Base-by-base conservation (phyloP, 2,113 vertebrate genomes). In the Lepus americanus region DNA sequence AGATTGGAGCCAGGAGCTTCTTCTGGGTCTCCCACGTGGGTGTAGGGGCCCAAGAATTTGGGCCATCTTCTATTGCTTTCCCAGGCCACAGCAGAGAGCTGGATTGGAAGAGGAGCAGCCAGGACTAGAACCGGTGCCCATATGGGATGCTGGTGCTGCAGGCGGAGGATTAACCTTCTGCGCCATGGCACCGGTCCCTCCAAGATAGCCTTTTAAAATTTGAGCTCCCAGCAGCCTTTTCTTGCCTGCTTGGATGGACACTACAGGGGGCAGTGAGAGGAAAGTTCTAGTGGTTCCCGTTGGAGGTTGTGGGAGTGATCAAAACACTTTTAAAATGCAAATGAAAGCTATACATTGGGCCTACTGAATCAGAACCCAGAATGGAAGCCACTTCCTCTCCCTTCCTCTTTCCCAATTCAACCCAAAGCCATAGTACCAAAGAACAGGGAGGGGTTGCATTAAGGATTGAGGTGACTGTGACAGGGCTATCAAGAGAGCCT, bases 241-340 rank as follows among this genome's bases (percentile, higher is more conserved):
- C 39, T 6, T 89, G 66, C 31, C 29, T 92, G n/a, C 49, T 49
- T 73, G 19, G 27, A 84, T 80, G 44, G 53, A 85, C 29, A 84
- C 44, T 84, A 31, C 6, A 64, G 17, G 64, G 61, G 33, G 31
- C 17, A 93, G 78, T 86, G 64, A 83, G 29, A 84, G 2, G 66
- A 79, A 84, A 69, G 33, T 23, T 89, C 36, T 92, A 87, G 80
- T 55, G 5, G n/a, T 81, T 87, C 27, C 80, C 51, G 17, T 96
- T 94, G 27, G 49, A 53, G 8, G 4, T 6, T 66, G 14, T 61
- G 23, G n/a, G 61, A 76, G 31, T 92, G 33, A 19, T n/a, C 23
- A 84, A 84, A 95, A 85, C 23, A 92, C 36, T 84, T 84, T 87
- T 16, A 53, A 94, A 95, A 92, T 44, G 36, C 53, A 83, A 92